Base-by-base conservation (phyloP, 2,113 vertebrate species). In the Dromaius novaehollandiae region DNA sequence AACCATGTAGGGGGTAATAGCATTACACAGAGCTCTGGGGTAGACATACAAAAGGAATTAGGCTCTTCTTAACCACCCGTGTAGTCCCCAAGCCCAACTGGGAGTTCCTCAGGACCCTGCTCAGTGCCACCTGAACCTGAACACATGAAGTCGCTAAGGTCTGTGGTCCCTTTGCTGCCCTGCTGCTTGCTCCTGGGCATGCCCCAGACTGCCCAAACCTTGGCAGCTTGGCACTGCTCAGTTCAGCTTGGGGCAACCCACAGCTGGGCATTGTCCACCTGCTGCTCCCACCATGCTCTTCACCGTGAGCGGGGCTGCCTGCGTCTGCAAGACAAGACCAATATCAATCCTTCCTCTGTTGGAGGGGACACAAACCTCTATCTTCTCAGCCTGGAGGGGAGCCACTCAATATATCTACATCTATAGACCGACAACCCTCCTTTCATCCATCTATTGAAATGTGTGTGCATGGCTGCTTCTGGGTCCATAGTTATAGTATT, bases 41-140 rank as follows among this genome's bases (percentile, higher is more conserved):
- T 42, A 13, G 24, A 56, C 6, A 0, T 1, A 6, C 8, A 13
- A 74, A 50, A 66, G 30, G 25, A 78, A 6, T 0, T 22, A 38
- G 42, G 32, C 14, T 7, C 28, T 14, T 18, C 17, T 25, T 32
- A 38, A 20, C 6, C 30, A 28, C 56, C 0, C 13, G 6, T 17
- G 30, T 36, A 36, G 17, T 5, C 34, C 75, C 24, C 48, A 42
- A 4, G 32, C 30, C 13, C 4, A 7, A 18, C 36, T 7, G 22
- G 64, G 22, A 53, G 46, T 2, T 20, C 24, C 32, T 32, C 24
- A n/a, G 20, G 50, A 5, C 32, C 21, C 2, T 1, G 2, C 12
- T 16, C 13, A 7, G 26, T 14, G 50, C 38, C 50, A 55, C 36
- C 50, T 25, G 38, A 55, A 38, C 70, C 50, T 74, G 70, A 36